phyloP scores from a whole-genome alignment of 2,797 vertebrate genomes.

The Clamator glandarius region DNA sequence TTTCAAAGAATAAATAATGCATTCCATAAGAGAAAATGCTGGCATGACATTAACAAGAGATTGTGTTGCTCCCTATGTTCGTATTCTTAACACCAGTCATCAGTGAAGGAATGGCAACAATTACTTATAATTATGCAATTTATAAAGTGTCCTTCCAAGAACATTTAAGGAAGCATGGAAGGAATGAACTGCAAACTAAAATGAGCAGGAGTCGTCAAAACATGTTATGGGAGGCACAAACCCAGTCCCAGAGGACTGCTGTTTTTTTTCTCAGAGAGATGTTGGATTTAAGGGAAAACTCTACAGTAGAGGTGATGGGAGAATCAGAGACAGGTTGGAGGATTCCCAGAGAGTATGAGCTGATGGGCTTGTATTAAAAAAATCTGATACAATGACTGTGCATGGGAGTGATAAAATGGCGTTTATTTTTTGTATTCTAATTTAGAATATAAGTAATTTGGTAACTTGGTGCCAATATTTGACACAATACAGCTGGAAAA shows the following conservation, averaged over 20 bases:
- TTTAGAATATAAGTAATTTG: not conserved
- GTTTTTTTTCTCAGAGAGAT: not conserved
- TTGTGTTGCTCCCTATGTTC: not conserved
- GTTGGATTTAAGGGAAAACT: not conserved
- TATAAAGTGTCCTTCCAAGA: slow-evolving; percentile 43
- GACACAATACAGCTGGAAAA: not conserved
- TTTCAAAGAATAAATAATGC: slow-evolving; percentile 47
- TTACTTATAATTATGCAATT: slow-evolving; percentile 56
- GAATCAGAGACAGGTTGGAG: not conserved
- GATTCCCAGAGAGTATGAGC: not conserved
- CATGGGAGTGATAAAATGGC: not conserved
- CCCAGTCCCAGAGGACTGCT: not conserved
- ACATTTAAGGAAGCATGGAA: slow-evolving; percentile 37
- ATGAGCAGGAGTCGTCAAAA: slow-evolving; percentile 1
- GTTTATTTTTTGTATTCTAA: not conserved
- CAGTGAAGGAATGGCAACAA: slow-evolving; percentile 39
- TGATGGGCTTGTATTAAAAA: not conserved
- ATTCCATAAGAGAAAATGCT: slow-evolving; percentile 25
- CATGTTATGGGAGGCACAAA: not conserved
- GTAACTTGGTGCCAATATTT: not conserved
- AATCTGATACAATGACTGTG: not conserved
- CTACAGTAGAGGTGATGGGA: not conserved
- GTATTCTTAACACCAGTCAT: slow-evolving; percentile 20
- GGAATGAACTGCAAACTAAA: slow-evolving; percentile 21
- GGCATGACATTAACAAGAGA: not conserved